Conservation (phyloP, 2,888 invertebrate species). For the Lasioglossum leucozonium region DNA sequence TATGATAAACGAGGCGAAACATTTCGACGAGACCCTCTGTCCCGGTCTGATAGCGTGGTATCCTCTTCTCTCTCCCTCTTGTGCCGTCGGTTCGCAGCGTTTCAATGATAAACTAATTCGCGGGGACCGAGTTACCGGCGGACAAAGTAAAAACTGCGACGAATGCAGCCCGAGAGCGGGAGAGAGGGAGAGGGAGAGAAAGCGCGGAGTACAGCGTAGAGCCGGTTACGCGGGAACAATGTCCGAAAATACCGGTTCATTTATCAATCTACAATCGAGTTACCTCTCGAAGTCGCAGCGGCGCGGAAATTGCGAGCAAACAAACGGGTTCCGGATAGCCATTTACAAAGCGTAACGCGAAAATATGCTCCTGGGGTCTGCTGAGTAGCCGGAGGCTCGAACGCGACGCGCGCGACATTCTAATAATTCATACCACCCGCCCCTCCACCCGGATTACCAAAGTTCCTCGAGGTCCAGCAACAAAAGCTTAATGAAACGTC, state of each 20-base stretch:
- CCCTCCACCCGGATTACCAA: conserved; percentile 37
- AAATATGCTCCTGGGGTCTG: not conserved
- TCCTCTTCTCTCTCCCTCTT: not conserved
- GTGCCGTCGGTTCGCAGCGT: not conserved
- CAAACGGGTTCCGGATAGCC: not conserved
- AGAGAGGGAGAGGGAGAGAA: not conserved
- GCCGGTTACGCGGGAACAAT: not conserved
- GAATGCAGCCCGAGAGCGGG: not conserved
- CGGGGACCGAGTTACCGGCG: not conserved
- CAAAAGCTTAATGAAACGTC: conserved; percentile 65
- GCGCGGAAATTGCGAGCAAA: conserved; percentile 6
- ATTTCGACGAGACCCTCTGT: not conserved
- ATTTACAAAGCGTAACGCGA: not conserved
- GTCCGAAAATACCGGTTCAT: conserved; percentile 4
- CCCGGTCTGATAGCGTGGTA: not conserved
- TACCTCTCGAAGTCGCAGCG: not conserved
- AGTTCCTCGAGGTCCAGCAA: conserved; percentile 32
- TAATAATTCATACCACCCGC: conserved; percentile 52
- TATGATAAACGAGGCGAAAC: not conserved
- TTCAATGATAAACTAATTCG: conserved; percentile 11
- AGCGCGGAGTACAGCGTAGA: not conserved
- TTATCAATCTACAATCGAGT: not conserved
- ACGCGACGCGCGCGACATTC: not conserved
- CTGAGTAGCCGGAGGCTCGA: not conserved
- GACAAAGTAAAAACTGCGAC: not conserved